phyloP scores from a whole-genome alignment of 2,113 vertebrate genomes.

The Pomatostomus ruficeps region DNA sequence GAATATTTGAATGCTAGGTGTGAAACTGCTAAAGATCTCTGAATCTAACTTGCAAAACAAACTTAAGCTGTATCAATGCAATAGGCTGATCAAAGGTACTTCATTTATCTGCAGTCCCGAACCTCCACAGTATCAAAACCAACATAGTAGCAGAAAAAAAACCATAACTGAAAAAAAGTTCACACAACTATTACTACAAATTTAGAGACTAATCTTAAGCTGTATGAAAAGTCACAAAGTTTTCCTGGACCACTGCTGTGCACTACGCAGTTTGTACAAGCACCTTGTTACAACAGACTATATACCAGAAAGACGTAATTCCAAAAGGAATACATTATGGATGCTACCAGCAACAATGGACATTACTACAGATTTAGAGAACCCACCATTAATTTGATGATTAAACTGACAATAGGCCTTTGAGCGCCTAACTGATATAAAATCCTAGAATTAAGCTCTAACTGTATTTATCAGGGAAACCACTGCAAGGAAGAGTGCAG shows the following conservation, averaged over 20 bases:
- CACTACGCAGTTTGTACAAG: background rate
- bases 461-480: background rate
- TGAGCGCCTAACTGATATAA: background rate
- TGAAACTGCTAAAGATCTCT: constrained; percentile 15
- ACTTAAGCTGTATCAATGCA: background rate
- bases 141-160: background rate
- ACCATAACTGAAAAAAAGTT: background rate
- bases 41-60: constrained; percentile 30
- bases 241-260: background rate
- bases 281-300: background rate
- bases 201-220: background rate
- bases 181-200: background rate
- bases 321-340: background rate
- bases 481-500: background rate
- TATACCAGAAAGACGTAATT: background rate
- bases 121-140: background rate
- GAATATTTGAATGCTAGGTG: background rate
- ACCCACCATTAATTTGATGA: background rate
- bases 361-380: background rate
- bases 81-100: background rate
- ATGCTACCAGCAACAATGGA: background rate
- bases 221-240: background rate
- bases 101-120: background rate
- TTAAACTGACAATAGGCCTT: background rate
- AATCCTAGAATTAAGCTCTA: background rate